Evolutionary conservation across 92 coral and sea anemone species (phyloP).

Genomic region (Bergia puertoricense): DNA sequence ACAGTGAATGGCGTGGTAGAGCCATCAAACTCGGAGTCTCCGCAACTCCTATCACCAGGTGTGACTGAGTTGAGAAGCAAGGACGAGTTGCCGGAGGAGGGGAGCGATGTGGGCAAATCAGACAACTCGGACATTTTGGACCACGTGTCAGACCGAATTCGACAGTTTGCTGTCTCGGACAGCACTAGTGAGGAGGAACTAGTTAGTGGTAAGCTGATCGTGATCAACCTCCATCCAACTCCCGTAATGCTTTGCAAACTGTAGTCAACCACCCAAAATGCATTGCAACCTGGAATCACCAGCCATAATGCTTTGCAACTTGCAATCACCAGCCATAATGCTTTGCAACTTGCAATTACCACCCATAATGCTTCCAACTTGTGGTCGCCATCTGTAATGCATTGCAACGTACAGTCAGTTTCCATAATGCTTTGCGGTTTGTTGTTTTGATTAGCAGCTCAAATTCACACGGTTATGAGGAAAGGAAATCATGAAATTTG

Average conservation of each 20-base stretch:
- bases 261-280: background rate
- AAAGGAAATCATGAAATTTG: too few relatives aligned
- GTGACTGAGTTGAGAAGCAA: background rate
- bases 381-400: background rate
- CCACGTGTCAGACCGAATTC: slow-evolving; percentile 70
- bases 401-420: too few relatives aligned
- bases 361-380: background rate
- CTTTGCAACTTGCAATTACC: too few relatives aligned
- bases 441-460: too few relatives aligned
- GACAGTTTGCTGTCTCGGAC: slow-evolving; percentile 84
- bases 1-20: background rate
- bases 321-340: background rate
- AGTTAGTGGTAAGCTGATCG: slow-evolving; percentile 50
- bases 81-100: background rate
- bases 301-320: background rate
- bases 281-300: background rate
- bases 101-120: slow-evolving; percentile 17
- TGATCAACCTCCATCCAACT: background rate
- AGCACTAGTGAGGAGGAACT: slow-evolving; percentile 72
- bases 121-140: slow-evolving; percentile 66
- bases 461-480: too few relatives aligned
- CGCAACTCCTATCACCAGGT: background rate
- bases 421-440: too few relatives aligned
- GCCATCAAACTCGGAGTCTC: background rate
- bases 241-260: background rate